phyloP scores from a whole-genome alignment of 37 sponge, comb jelly and placozoan species.

The Tethya wilhelma region DNA sequence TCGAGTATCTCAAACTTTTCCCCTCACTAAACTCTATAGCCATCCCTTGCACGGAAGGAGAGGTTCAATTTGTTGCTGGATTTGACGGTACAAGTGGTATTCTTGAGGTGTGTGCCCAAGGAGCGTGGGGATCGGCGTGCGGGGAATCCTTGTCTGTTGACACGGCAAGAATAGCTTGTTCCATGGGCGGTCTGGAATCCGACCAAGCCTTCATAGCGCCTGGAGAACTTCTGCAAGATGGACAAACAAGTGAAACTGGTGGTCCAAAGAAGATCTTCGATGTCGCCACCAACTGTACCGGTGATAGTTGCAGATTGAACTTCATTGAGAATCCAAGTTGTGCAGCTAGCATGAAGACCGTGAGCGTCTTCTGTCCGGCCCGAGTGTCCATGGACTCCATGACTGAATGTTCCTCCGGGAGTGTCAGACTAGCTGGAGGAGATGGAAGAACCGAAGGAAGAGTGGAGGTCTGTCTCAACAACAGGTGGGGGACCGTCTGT shows the following conservation, averaged over 20 bases:
- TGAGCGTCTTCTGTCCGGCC: conserved; percentile 14
- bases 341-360: background rate
- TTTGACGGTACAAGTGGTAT: background rate
- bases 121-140: conserved; percentile 41
- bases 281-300: background rate
- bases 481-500: conserved; percentile 48
- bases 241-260: no score
- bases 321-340: background rate
- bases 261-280: background rate
- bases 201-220: background rate
- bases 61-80: conserved; percentile 13
- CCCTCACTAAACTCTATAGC: conserved; percentile 7
- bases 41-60: background rate
- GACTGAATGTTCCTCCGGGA: conserved; percentile 8
- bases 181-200: background rate
- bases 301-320: background rate
- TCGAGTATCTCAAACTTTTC: no score
- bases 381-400: background rate
- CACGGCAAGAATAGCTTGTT: conserved; percentile 8
- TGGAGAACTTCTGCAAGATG: no score
- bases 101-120: conserved; percentile 36
- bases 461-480: conserved; percentile 36
- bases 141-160: conserved; percentile 6
- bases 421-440: conserved; percentile 9
- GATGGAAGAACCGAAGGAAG: background rate